Evolutionary conservation across 2,113 vertebrate species (phyloP).

Genomic region (Chaetops frenatus): DNA sequence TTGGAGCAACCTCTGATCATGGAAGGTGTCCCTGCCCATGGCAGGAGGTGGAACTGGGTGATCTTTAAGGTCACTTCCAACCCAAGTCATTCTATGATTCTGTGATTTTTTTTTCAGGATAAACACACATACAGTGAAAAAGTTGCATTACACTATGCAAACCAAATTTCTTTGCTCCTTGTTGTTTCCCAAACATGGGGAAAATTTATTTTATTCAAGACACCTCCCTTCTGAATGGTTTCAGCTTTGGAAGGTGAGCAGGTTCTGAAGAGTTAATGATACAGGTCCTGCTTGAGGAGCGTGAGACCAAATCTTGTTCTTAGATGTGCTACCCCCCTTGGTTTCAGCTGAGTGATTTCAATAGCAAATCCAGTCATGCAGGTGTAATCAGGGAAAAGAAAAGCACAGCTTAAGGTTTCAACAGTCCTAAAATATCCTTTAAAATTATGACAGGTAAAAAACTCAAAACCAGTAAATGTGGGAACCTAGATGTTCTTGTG

Average conservation of each 20-base stretch:
- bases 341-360: not conserved
- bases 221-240: not conserved
- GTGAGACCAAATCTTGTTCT: not conserved
- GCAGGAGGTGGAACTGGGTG: rapidly evolving
- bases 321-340: not conserved
- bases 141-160: not conserved
- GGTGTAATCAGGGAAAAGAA: not conserved
- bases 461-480: rapidly evolving
- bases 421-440: not conserved
- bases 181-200: not conserved
- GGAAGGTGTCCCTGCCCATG: not conserved
- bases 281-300: not conserved
- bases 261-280: not conserved
- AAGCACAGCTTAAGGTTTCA: not conserved
- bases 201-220: not conserved
- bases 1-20: no score
- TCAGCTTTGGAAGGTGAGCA: not conserved
- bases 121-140: not conserved
- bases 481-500: not conserved
- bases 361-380: not conserved
- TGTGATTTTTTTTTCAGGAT: not conserved
- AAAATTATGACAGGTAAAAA: not conserved
- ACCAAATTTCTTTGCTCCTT: not conserved
- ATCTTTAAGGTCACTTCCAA: not conserved
- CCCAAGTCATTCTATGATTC: not conserved